Base-by-base conservation (phyloP, 2,113 vertebrate genomes). In the Proteles cristata region DNA sequence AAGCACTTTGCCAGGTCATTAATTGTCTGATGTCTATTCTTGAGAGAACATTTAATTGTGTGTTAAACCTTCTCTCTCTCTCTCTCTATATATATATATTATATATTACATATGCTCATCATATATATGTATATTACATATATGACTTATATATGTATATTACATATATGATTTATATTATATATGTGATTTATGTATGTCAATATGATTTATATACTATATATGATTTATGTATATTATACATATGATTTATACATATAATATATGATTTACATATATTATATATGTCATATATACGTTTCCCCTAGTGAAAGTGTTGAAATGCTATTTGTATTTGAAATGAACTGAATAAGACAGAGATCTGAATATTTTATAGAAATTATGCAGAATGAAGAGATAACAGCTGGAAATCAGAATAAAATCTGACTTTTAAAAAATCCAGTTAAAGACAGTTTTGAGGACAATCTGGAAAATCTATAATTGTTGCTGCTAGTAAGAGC, bases 321-420 rank as follows among this genome's bases (percentile, higher is more conserved):
- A 12, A 66, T 80, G 31, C 11, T 73, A 79, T 74, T 90, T 77
- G 25, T 82, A 68, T 79, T 94, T 88, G 76, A 97, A 88, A 84
- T 90, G 5, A 93, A 80, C 11, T 93, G 65, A 58, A 80, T 93
- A 93, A 58, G 35, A 85, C 35, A 93, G 48, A 91, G n/a, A 87
- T 33, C 19, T 93, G 55, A 96, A 8, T 93, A 53, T 90, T 87
- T 93, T 90, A 73, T 23, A 88, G 69, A 82, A 87, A 84, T n/a
- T 55, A 33, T 69, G 12, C 50, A 84, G 7, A 74, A 76, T 80
- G 65, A 83, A 87, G 25, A 71, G 35, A 50, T 94, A 79, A 88
- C 3, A 76, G 11, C 73, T 93, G 71, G 16, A 96, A 94, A 58
- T 68, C 4, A 87, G 21, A 88, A 84, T 45, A 94, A 65, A 16